A percentile compares a stretch with the other conserved stretches of the same genome.
Evolutionary conservation across 2,888 invertebrate genomes (phyloP).

Genomic region (Mimachlamys varia): DNA sequence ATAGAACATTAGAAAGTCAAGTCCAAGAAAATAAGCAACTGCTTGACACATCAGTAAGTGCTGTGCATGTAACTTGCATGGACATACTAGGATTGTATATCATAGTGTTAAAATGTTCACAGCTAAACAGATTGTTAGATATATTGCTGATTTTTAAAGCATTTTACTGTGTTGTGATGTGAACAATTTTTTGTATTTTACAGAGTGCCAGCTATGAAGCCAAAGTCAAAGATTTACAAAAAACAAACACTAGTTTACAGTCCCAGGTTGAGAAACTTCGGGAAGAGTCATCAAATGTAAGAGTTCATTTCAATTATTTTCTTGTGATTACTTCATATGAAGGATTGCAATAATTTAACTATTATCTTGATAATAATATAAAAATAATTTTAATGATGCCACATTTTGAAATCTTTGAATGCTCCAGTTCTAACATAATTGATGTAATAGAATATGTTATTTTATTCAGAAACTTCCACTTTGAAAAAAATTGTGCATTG

Average conservation of each 20-base stretch:
- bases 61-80: slow-evolving; percentile 4
- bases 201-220: slow-evolving; percentile 37
- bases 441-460: no score
- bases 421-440: no score
- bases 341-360: no score
- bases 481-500: not conserved
- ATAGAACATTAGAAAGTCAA: slow-evolving; percentile 47
- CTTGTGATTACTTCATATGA: not conserved
- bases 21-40: slow-evolving; percentile 36
- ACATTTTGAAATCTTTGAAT: no score
- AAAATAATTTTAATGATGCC: no score
- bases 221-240: slow-evolving; percentile 40
- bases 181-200: not conserved
- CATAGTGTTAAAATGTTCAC: not conserved
- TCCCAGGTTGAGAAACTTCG: not conserved
- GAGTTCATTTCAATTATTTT: not conserved
- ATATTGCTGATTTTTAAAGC: not conserved
- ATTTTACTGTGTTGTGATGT: not conserved
- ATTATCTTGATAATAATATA: no score
- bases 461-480: not conserved
- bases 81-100: not conserved
- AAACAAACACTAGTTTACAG: not conserved
- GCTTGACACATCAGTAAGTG: slow-evolving; percentile 36
- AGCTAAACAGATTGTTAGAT: not conserved
- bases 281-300: not conserved